Evolutionary conservation across 1,140 invertebrate genomes (phyloP), one percentile per base, ranked within the genome.

Genomic region (Tetramorium simillimum): DNA sequence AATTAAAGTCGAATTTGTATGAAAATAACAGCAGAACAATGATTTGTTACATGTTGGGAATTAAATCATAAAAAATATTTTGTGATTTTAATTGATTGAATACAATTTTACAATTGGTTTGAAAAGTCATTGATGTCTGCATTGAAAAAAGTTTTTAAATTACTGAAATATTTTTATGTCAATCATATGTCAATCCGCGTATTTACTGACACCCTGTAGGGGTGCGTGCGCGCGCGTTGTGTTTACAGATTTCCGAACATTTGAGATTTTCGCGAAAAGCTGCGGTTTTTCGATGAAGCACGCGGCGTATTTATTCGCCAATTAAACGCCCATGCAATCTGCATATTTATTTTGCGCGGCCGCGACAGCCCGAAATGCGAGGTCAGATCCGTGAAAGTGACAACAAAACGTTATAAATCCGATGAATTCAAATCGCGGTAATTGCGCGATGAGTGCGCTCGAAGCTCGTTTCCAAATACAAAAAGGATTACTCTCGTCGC

Each of bases 341-440:
- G 43, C 43, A 80, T 80, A 80, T 80, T 80, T 80, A 80, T 80
- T 80, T 80, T 46, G 21, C 60, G 18, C 43, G 43, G n/a, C 40
- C 60, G n/a, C 18, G 60, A 33, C 76, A 24, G 28, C n/a, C 21
- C 21, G 43, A 63, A 18, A 28, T 24, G 76, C 43, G 76, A 80
- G 28, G 12, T 80, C 76, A 67, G 76, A 65, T 51, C 33, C 60
- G n/a, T 80, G 60, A 80, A 80, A 80, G 43, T 80, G 60, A 80
- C 76, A 51, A 65, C 76, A 67, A 46, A 69, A 80, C 60, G 43
- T 80, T 80, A 67, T 80, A 51, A 80, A 80, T 80, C 21, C 62
- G 76, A 65, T 78, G 43, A 80, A 80, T 67, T 24, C 60, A 80
- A 51, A 63, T 80, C 28, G 43, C 60, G 28, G n/a, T 80, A 80